Evolutionary conservation across 2,797 vertebrate genomes (phyloP).

Genomic region (Forpus xanthops): DNA sequence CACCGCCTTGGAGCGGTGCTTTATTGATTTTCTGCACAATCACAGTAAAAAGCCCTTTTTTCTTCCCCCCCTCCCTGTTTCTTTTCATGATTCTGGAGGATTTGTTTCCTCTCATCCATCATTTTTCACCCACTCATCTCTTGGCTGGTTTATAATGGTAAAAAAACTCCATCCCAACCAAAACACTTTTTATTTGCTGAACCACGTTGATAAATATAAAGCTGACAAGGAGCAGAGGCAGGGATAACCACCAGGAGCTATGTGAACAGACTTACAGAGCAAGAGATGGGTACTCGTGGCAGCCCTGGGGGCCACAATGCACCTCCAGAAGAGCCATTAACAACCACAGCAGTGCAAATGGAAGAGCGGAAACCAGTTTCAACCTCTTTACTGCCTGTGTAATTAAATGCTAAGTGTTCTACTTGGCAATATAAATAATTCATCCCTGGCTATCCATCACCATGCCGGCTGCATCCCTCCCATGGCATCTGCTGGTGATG

Average conservation of each 20-base stretch:
- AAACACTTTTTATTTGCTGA: not conserved
- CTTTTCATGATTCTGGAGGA: conserved; percentile 45
- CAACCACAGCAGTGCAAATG: not conserved
- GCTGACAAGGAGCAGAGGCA: not conserved
- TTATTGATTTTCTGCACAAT: conserved; percentile 67
- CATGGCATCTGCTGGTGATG: fast-evolving
- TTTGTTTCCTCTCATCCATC: conserved; percentile 48
- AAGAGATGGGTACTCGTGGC: not conserved
- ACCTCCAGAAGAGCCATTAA: not conserved
- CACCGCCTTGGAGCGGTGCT: conserved; percentile 16
- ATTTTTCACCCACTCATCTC: conserved; percentile 46
- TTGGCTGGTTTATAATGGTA: not conserved
- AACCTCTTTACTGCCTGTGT: not conserved
- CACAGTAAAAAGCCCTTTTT: conserved; percentile 27
- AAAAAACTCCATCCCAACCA: not conserved
- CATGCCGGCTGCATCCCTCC: not conserved
- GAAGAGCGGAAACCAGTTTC: not conserved
- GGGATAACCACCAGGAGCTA: not conserved
- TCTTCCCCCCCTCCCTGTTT: not conserved
- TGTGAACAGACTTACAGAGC: fast-evolving
- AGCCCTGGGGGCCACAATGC: not conserved
- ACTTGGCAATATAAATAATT: not conserved
- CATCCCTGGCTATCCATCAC: not conserved
- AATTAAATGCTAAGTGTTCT: not conserved
- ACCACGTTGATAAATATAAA: not conserved